Percentiles rank a stretch among this genome's conserved stretches.
Evolutionary conservation across 2,113 vertebrate genomes (phyloP).

Genomic region (Pelobates fuscus): DNA sequence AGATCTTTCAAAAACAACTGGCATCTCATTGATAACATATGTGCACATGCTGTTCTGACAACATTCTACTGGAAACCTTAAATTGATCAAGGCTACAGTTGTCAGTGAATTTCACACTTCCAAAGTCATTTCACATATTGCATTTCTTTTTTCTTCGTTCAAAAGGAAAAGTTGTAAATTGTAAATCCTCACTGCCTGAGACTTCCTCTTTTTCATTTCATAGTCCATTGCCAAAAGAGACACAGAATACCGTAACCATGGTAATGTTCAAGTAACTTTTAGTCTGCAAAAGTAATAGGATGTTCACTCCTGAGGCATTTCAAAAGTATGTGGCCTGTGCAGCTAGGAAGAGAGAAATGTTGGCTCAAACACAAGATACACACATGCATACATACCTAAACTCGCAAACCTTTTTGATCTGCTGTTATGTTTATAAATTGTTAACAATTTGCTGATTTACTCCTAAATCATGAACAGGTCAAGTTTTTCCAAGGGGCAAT

Average conservation of each 20-base stretch:
- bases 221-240: constrained; percentile 39
- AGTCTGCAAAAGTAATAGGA: constrained; percentile 38
- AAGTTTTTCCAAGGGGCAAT: no score
- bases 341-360: neutral
- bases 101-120: constrained; percentile 48
- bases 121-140: constrained; percentile 44
- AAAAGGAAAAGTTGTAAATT: constrained; percentile 48
- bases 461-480: no score
- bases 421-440: no score
- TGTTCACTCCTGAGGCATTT: constrained; percentile 26
- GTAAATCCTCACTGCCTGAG: constrained; percentile 36
- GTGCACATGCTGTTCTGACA: constrained; percentile 43
- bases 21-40: constrained; percentile 35
- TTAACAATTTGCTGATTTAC: no score
- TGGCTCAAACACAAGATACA: no score
- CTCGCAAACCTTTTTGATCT: no score
- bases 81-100: constrained; percentile 44
- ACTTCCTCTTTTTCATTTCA: constrained; percentile 38
- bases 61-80: constrained; percentile 11
- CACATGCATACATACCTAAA: no score
- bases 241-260: constrained; percentile 35
- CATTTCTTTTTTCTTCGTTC: constrained; percentile 32
- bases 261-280: constrained; percentile 45
- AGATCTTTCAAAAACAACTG: constrained; percentile 26
- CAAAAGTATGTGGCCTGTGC: constrained; percentile 7